phyloP scores from a whole-genome alignment of 1,140 invertebrate genomes.

The Orchestia grillus region DNA sequence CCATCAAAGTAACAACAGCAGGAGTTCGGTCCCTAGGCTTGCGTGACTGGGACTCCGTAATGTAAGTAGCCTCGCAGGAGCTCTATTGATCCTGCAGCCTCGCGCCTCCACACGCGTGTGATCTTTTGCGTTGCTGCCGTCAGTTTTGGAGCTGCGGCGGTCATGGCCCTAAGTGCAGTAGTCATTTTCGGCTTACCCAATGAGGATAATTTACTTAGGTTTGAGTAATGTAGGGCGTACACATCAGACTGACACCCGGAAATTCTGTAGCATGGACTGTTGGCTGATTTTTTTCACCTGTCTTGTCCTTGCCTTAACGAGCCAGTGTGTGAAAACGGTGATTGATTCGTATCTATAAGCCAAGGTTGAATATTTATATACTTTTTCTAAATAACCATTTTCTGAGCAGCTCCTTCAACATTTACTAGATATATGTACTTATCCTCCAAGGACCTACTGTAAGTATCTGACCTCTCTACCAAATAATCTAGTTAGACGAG shows the following conservation, averaged over 20 bases:
- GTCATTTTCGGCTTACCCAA: background rate
- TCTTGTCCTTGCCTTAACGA: no score
- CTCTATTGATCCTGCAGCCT: background rate
- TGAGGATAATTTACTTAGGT: background rate
- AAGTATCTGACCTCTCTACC: no score
- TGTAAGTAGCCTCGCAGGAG: background rate
- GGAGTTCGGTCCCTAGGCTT: background rate
- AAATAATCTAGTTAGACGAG: no score
- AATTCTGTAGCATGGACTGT: background rate
- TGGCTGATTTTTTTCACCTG: no score
- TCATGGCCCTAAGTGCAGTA: background rate
- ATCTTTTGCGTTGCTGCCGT: background rate
- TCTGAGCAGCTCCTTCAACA: no score
- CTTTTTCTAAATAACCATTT: no score
- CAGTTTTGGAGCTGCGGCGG: background rate
- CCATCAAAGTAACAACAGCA: background rate
- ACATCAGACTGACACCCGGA: background rate
- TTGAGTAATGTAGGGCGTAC: background rate
- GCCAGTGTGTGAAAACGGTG: no score
- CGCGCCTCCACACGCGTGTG: background rate
- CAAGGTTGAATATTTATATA: no score
- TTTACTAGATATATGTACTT: no score
- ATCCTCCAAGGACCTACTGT: no score
- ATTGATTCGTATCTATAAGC: no score
- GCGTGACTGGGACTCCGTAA: background rate